Evolutionary conservation across 2,888 invertebrate genomes (phyloP), one percentile per base, ranked within the genome.

Genomic region (Caenorhabditis drosophilae): DNA sequence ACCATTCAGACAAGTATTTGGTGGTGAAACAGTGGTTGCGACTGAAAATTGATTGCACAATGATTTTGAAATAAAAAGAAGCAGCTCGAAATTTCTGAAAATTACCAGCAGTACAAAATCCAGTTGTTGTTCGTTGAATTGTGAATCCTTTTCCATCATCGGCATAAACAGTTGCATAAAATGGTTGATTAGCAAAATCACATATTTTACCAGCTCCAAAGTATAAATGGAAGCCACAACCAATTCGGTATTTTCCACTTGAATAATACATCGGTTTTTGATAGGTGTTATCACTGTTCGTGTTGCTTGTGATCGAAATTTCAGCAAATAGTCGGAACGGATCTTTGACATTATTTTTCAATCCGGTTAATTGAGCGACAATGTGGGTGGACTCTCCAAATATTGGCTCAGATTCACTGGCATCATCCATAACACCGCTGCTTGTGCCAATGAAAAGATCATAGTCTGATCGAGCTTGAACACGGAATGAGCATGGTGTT

Each of bases 281-380:
- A 51, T 60, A 59, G 35, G 31, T 50, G 22, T 48, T 40, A 6
- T 59, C 73, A 11, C 22, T 18, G 47, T 73, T 73, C 25, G 50
- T 42, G 26, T 74, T 74, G 41, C 68, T 66, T 4, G 71, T 69
- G 42, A 78, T 73, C 1, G 73, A 69, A 22, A 79, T 53, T 49
- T 79, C 79, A 20, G 79, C 71, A 60, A 75, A 78, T 4, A 79
- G 67, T 36, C 77, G 64, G 70, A 72, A 75, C 15, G 61, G 77
- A 61, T 79, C 79, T 16, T 46, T 36, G 2, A 70, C 66, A 15
- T 57, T 57, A 16, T 53, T 56, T 49, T 67, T 60, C 36, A 79
- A 60, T 11, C 76, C 76, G 36, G 68, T 74, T 48, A 78, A 52
- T 58, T 77, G 75, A 4, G 74, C 78, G 22, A 76, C 72, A 41